These are phyloP conservation scores for Serranus cabrilla DNA, from an alignment of 2,797 vertebrate genomes.

Conservation along the genomic window DNA sequence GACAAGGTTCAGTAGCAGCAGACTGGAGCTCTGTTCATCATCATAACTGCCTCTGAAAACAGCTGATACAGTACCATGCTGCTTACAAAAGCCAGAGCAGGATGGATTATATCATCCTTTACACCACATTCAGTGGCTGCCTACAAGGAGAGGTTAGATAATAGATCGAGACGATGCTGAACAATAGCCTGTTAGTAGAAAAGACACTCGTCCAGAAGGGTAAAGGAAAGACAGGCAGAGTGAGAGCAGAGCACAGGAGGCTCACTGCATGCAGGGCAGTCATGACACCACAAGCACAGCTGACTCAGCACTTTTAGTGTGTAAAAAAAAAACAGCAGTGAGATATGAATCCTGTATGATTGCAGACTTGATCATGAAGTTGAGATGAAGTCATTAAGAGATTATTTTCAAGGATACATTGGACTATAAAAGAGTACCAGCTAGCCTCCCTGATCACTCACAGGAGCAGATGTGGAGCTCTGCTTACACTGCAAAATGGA, in stretches of 20 bases:
- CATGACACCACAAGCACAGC: slow-evolving; percentile 10
- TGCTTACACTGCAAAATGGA: slow-evolving; percentile 17
- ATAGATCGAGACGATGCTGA: not conserved
- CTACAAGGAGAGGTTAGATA: not conserved
- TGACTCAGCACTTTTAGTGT: slow-evolving; percentile 16
- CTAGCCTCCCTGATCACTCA: not conserved
- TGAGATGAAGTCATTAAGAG: not conserved
- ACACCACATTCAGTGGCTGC: not conserved
- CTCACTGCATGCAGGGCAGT: not conserved
- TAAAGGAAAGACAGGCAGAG: not conserved
- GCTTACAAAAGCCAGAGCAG: not conserved
- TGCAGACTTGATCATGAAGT: not conserved
- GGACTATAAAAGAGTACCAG: not conserved
- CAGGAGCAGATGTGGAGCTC: not conserved
- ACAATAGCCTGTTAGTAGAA: not conserved
- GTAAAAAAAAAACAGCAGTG: not conserved
- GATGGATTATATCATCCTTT: not conserved
- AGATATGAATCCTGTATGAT: not conserved
- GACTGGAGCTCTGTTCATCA: not conserved
- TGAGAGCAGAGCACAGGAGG: not conserved
- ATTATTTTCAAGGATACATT: not conserved
- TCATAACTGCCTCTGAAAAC: not conserved
- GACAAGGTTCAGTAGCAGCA: not conserved
- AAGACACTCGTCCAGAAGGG: not conserved
- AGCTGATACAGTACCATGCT: not conserved